Conservation (phyloP, 2,113 vertebrate genomes). For the Columbina picui region DNA sequence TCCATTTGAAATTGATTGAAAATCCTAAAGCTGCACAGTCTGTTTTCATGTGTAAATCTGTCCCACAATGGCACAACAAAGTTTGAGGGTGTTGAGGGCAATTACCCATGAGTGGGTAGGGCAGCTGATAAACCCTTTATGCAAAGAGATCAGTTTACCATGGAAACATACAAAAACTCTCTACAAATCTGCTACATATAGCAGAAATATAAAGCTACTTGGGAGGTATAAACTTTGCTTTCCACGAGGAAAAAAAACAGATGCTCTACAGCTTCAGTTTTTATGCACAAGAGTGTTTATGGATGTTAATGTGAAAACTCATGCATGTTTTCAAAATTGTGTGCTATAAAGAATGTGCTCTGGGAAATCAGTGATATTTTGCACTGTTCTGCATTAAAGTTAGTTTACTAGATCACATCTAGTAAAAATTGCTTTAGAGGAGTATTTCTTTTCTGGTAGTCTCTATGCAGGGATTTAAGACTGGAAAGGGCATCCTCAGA, state of each 20-base stretch:
- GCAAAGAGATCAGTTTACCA: not conserved
- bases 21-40: not conserved
- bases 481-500: not conserved
- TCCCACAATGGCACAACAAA: not conserved
- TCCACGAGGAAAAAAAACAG: not conserved
- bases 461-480: not conserved
- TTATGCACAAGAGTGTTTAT: not conserved
- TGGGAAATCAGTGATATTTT: not conserved
- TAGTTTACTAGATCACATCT: constrained; percentile 13
- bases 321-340: not conserved
- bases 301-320: constrained; percentile 19
- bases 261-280: not conserved
- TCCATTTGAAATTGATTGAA: not conserved
- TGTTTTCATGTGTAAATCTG: not conserved
- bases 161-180: not conserved
- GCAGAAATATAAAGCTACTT: not conserved
- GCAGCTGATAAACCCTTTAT: not conserved
- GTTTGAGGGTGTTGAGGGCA: not conserved
- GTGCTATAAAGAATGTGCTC: not conserved
- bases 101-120: not conserved
- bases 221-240: not conserved
- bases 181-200: not conserved
- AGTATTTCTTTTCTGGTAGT: not conserved
- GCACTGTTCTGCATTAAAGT: not conserved
- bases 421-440: not conserved